phyloP scores from a whole-genome alignment of 2,797 vertebrate genomes.

The Euthynnus affinis region DNA sequence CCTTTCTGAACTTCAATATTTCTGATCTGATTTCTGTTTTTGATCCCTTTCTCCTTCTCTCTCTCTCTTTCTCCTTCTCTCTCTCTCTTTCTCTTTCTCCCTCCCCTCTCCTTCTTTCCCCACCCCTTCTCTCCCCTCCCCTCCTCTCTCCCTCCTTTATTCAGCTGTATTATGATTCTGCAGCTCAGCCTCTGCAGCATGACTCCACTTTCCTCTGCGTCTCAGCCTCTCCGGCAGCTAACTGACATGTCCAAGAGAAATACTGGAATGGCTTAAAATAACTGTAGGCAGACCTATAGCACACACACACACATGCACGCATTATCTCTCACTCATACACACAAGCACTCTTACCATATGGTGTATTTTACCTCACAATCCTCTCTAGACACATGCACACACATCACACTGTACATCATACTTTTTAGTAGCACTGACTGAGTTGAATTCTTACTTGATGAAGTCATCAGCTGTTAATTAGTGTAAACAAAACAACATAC shows the following conservation, averaged over 20 bases:
- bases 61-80: background rate
- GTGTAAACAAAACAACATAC: background rate
- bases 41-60: background rate
- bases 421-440: background rate
- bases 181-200: slow-evolving; percentile 80
- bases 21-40: slow-evolving; percentile 3
- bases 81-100: background rate
- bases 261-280: slow-evolving; percentile 46
- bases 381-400: background rate
- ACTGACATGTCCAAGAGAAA: slow-evolving; percentile 42
- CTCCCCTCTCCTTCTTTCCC: background rate
- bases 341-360: background rate
- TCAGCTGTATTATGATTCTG: slow-evolving; percentile 77
- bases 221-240: slow-evolving; percentile 52
- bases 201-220: slow-evolving; percentile 72
- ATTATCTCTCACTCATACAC: background rate
- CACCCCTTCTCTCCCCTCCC: background rate
- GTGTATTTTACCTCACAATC: background rate
- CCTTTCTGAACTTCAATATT: slow-evolving; percentile 27
- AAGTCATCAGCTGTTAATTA: slow-evolving; percentile 12
- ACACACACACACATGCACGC: slow-evolving; percentile 1
- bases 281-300: slow-evolving; percentile 15
- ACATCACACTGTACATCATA: background rate
- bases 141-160: slow-evolving; percentile 35
- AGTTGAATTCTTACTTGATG: slow-evolving; percentile 11